phyloP scores from a whole-genome alignment of 2,888 invertebrate species.

The Amphipoea oculea region DNA sequence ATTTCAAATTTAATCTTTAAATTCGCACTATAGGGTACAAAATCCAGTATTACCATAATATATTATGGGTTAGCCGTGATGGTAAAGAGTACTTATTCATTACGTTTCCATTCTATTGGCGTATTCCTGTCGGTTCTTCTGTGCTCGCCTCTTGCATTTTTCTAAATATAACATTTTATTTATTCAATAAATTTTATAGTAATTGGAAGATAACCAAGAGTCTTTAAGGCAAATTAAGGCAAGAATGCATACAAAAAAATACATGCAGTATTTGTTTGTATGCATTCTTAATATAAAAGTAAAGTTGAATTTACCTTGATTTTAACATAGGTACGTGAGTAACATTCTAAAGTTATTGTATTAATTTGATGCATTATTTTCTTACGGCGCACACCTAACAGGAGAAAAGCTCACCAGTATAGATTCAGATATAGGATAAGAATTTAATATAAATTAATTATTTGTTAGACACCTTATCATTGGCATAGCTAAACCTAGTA shows the following conservation, averaged over 20 bases:
- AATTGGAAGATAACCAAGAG: slow-evolving; percentile 41
- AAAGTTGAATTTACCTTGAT: slow-evolving; percentile 4
- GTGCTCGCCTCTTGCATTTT: slow-evolving; percentile 62
- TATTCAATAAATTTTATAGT: slow-evolving; percentile 44
- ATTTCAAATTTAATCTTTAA: slow-evolving; percentile 62
- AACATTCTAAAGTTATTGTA: slow-evolving; percentile 3
- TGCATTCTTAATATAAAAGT: slow-evolving; percentile 16
- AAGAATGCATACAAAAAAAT: too few relatives aligned
- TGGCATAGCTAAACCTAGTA: neutral
- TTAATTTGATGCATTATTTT: slow-evolving; percentile 1
- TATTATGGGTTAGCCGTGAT: slow-evolving; percentile 56
- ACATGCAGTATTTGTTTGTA: slow-evolving; percentile 26
- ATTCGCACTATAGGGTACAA: slow-evolving; percentile 59
- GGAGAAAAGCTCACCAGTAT: neutral
- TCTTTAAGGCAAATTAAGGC: slow-evolving; percentile 15
- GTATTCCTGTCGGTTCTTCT: slow-evolving; percentile 65
- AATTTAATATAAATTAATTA: neutral
- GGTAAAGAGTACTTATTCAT: slow-evolving; percentile 59
- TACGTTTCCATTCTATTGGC: slow-evolving; percentile 69
- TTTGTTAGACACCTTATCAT: neutral
- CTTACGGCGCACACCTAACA: neutral
- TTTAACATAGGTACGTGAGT: slow-evolving; percentile 19
- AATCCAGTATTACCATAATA: slow-evolving; percentile 41
- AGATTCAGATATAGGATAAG: neutral
- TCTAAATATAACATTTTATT: slow-evolving; percentile 44